Evolutionary conservation across 2,888 invertebrate species (phyloP), one percentile per base, ranked within the genome.

Genomic region (Glomeris marginata): DNA sequence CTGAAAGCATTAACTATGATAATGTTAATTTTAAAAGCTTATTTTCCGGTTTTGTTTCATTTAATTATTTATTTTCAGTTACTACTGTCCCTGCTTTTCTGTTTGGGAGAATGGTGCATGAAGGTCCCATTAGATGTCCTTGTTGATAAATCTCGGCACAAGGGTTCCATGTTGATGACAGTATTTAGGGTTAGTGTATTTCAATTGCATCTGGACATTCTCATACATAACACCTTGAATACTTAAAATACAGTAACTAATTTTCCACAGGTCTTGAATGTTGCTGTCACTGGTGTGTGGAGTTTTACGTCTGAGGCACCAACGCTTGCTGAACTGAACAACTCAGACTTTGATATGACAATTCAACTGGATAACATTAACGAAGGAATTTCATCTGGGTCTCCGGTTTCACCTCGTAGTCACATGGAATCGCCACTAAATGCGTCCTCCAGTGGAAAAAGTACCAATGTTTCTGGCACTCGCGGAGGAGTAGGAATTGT

Each of bases 71-170:
- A 6, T 8, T 40, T 40, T 6, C 76, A 84, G 51, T 68, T 88
- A 49, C 76, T 84, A 13, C 80, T 84, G 33, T 83, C 88, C 0
- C 72, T 92, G 58, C 75, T 94, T 60, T 77, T 92, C 50, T 87
- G 90, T 63, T 72, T 95, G 53, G 88, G 90, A 0, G 92, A 94
- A 69, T 92, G 91, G 80, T 90, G 90, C 49, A 88, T 94, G 77
- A 75, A 81, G 44, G 76, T 92, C 51, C 74, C 74, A 1, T 59
- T 70, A 33, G 56, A 63, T 13, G 61, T 65, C 33, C 58, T 69
- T 8, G 52, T 54, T 35, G 38, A 49, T 28, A 8, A 42, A 38
- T 6, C 45, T 13, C 40, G 35, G 18, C 22, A 47, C n/a, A 47
- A 57, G 28, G 51, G 52, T 28, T 41, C 50, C 28, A 49, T 56